A percentile compares a stretch with the other conserved stretches of the same genome.
Conservation (phyloP, 2,888 invertebrate genomes). For the Dryomyza anilis region DNA sequence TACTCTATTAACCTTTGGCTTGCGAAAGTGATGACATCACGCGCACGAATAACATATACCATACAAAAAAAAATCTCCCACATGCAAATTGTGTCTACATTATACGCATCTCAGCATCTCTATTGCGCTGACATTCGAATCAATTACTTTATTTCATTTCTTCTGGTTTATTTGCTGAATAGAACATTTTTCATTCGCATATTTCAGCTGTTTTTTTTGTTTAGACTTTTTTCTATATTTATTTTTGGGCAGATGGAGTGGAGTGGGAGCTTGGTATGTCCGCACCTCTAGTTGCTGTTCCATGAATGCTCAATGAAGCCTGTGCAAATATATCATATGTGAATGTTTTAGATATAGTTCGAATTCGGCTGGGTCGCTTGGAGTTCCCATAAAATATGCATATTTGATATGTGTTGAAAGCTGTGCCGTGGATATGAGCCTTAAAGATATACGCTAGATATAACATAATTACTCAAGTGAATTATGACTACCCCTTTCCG, state of each 20-base stretch:
- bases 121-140: slow-evolving; percentile 35
- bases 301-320: no score
- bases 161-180: slow-evolving; percentile 19
- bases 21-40: slow-evolving; percentile 21
- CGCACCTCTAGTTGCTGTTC: not conserved
- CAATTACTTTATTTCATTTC: slow-evolving; percentile 41
- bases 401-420: slow-evolving; percentile 40
- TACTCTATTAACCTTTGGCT: not conserved
- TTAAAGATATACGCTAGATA: not conserved
- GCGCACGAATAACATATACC: not conserved
- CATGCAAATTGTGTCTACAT: slow-evolving; percentile 19
- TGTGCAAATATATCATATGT: not conserved
- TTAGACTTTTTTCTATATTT: not conserved
- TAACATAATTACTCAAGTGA: slow-evolving; percentile 12
- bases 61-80: not conserved
- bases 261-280: not conserved
- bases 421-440: slow-evolving; percentile 8
- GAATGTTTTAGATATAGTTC: not conserved
- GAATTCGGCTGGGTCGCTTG: not conserved
- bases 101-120: slow-evolving; percentile 17
- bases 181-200: slow-evolving; percentile 2
- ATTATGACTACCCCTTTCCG: no score
- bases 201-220: not conserved
- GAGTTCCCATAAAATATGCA: slow-evolving; percentile 43
- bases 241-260: not conserved